Base-by-base conservation (phyloP, 2,888 invertebrate species). In the Andrena praecox region DNA sequence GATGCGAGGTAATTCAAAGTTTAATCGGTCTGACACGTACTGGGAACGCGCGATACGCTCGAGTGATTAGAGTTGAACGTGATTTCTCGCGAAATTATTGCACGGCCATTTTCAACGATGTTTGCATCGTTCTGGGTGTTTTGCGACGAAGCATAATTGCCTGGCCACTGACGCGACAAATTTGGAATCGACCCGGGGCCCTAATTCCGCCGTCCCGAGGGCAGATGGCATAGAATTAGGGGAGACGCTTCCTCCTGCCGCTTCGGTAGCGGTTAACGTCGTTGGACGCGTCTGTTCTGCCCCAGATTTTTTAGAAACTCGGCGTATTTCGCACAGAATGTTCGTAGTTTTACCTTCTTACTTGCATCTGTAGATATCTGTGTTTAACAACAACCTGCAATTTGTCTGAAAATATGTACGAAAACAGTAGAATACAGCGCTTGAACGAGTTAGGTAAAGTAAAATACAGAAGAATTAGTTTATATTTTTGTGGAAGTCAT, bases 81-180 rank as follows among this genome's bases (percentile, higher is more conserved):
- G 6, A 12, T 42, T 29, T 12, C 12, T 2, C 7, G 10, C 20
- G 24, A 66, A 60, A 62, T 54, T 67, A 20, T n/a, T 10, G 2
- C 2, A 0, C 42, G 31, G 10, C 62, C 42, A 63, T 74, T 71
- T 75, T 59, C 48, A 62, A 60, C 12, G 56, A 29, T 84, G 56
- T 67, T 73, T 60, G 48, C 62, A 35, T 77, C 71, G 71, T 59
- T 60, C 54, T 24, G 50, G 62, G 77, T 76, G 74, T 87, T 82
- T 84, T 76, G 63, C 77, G 80, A 86, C 83, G 80, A 84, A 75
- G 68, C 82, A 78, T 86, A 86, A 91, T 92, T 90, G 82, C 78
- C 70, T 78, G 87, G 80, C 71, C 85, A 88, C 67, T 81, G 86
- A 78, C 62, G 90, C 91, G 91, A 86, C 74, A 89, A 92, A 91